phyloP scores from a whole-genome alignment of 2,888 invertebrate species.

The Sphaerophoria rueppellii region DNA sequence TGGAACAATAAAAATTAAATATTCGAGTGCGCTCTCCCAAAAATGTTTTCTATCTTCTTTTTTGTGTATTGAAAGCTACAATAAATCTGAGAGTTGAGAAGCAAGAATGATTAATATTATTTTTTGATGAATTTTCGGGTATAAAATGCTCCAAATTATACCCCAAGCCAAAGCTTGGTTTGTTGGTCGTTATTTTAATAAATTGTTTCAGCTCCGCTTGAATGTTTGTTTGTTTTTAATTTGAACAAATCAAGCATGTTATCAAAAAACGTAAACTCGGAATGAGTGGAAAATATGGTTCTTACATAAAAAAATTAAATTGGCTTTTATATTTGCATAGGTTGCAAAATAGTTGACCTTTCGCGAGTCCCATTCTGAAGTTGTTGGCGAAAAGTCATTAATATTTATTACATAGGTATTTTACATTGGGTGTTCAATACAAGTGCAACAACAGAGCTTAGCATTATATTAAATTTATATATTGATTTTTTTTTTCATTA shows the following conservation, averaged over 20 bases:
- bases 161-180: not conserved
- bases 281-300: conserved; percentile 21
- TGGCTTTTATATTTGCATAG: not conserved
- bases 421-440: no score
- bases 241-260: conserved; percentile 25
- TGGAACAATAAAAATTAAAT: conserved; percentile 73
- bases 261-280: conserved; percentile 9
- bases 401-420: no score
- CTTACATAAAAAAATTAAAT: conserved; percentile 2
- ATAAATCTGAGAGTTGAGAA: conserved; percentile 14
- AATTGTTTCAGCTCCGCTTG: conserved; percentile 14
- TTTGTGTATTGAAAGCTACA: not conserved
- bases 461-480: no score
- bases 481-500: no score
- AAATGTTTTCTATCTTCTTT: conserved; percentile 42
- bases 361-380: no score
- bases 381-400: no score
- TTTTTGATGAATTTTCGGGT: conserved; percentile 61
- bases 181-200: conserved; percentile 17
- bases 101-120: conserved; percentile 14
- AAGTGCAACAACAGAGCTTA: no score
- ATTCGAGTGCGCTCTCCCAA: conserved; percentile 54
- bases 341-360: not conserved
- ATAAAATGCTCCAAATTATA: conserved; percentile 47
- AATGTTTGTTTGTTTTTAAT: conserved; percentile 42